phyloP scores from a whole-genome alignment of 1,140 invertebrate genomes.

The Sminthurinus signatus region DNA sequence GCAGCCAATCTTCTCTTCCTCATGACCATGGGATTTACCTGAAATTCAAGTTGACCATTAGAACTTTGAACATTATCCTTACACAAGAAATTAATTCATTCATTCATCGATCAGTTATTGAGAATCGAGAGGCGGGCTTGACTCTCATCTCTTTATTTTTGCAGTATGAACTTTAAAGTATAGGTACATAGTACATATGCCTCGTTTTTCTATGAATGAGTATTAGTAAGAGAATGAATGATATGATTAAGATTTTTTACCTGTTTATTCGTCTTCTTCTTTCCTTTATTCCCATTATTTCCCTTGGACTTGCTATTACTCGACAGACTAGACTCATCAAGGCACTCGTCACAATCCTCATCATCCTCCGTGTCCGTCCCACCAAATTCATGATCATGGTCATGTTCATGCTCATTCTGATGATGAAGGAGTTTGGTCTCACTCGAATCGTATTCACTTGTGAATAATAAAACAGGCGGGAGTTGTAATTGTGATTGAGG shows the following conservation, averaged over 20 bases:
- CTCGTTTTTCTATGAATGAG: background rate
- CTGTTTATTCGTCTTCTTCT: slow-evolving; percentile 24
- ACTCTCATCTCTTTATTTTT: background rate
- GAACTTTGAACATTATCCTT: background rate
- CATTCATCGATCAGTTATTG: background rate
- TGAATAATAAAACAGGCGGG: no score
- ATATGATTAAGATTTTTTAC: slow-evolving; percentile 6
- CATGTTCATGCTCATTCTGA: slow-evolving; percentile 8
- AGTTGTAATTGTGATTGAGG: no score
- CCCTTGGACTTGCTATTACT: background rate
- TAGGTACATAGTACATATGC: background rate
- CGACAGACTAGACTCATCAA: background rate
- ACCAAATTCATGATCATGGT: slow-evolving; percentile 8
- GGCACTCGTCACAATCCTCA: slow-evolving; percentile 29
- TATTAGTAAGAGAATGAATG: background rate
- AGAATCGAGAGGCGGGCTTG: background rate
- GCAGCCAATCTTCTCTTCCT: slow-evolving; percentile 78
- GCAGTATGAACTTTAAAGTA: background rate
- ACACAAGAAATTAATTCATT: background rate
- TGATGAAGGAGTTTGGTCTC: slow-evolving; percentile 10
- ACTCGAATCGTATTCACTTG: no score
- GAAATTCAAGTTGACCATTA: slow-evolving; percentile 49
- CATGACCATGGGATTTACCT: slow-evolving; percentile 67
- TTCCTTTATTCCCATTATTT: slow-evolving; percentile 13
- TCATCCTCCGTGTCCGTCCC: slow-evolving; percentile 23